A percentile compares a stretch with the other conserved stretches of the same genome.
These are phyloP conservation scores for Chionoecetes opilio DNA, from an alignment of 1,140 invertebrate genomes.

Conservation along the genomic window DNA sequence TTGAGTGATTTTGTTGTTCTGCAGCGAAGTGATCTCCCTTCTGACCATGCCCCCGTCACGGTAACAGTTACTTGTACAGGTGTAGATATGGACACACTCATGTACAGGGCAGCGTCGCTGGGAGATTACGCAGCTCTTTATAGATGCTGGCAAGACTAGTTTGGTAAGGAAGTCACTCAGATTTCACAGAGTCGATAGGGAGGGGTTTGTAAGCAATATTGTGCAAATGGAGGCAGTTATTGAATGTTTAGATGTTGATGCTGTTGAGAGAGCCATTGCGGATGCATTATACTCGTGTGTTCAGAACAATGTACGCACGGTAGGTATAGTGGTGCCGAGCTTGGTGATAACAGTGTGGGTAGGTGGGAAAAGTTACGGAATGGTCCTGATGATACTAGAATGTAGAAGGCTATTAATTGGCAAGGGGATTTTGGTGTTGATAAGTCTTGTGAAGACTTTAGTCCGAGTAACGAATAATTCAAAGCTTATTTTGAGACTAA, in stretches of 20 bases:
- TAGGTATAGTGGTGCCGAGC: neutral
- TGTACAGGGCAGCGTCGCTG: slow-evolving; percentile 9
- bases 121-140: slow-evolving; percentile 31
- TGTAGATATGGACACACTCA: neutral
- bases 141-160: slow-evolving; percentile 13
- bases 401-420: neutral
- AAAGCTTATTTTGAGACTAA: too few relatives aligned
- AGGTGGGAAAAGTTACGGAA: slow-evolving; percentile 1
- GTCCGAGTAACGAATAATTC: too few relatives aligned
- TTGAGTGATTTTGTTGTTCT: slow-evolving; percentile 31
- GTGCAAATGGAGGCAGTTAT: neutral
- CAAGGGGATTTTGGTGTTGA: too few relatives aligned
- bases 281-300: slow-evolving; percentile 10
- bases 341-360: neutral
- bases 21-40: slow-evolving; percentile 46
- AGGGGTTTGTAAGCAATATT: slow-evolving; percentile 9
- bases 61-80: slow-evolving; percentile 9
- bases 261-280: neutral
- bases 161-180: neutral
- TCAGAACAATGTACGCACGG: too few relatives aligned
- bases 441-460: too few relatives aligned
- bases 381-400: neutral
- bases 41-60: slow-evolving; percentile 45
- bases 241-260: neutral
- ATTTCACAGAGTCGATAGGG: neutral